Percentiles rank a stretch among this genome's conserved stretches.
These are phyloP conservation scores for Drosophila burlai DNA, from an alignment of 1,140 invertebrate genomes.

Conservation along the genomic window DNA sequence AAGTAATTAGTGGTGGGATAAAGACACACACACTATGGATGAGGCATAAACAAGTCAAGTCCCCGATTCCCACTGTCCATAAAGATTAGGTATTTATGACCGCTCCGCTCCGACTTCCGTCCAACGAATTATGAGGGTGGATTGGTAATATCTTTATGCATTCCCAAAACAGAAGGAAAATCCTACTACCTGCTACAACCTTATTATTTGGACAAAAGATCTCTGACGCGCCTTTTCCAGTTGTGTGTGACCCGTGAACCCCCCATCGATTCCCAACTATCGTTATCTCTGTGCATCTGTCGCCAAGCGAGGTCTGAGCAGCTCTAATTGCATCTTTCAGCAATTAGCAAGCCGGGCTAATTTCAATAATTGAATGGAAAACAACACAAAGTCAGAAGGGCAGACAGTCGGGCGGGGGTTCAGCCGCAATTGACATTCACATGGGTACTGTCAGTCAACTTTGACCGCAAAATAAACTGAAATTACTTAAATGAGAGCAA, in stretches of 20 bases:
- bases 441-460: constrained; percentile 70
- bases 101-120: constrained; percentile 33
- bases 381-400: constrained; percentile 42
- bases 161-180: constrained; percentile 23
- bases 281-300: constrained; percentile 32
- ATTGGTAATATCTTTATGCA: constrained; percentile 39
- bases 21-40: constrained; percentile 11
- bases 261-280: constrained; percentile 16
- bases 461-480: constrained; percentile 66
- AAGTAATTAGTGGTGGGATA: constrained; percentile 46
- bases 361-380: constrained; percentile 71
- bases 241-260: constrained; percentile 3
- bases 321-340: constrained; percentile 29
- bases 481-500: constrained; percentile 22
- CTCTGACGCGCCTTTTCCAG: background rate
- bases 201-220: constrained; percentile 14
- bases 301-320: constrained; percentile 19
- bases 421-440: constrained; percentile 60
- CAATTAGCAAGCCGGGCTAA: constrained; percentile 59
- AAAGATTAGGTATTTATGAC: constrained; percentile 54
- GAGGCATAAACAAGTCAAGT: constrained; percentile 52
- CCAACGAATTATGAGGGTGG: constrained; percentile 45
- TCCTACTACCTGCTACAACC: constrained; percentile 21
- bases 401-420: constrained; percentile 3
- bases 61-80: constrained; percentile 50